Base-by-base conservation (phyloP, 2,888 invertebrate species). In the Heliconius charithonia region DNA sequence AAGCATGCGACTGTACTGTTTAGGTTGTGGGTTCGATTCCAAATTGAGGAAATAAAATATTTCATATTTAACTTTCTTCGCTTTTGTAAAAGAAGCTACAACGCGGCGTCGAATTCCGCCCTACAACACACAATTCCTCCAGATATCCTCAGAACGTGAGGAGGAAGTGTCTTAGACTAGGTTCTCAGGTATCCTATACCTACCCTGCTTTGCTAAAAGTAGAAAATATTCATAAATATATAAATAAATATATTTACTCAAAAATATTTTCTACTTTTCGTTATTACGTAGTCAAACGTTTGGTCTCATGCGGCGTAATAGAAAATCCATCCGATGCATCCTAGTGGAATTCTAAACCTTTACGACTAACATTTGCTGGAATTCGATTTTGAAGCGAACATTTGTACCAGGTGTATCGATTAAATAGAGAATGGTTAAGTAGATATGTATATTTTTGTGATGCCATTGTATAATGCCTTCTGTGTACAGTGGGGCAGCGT, bases 331-430 rank as follows among this genome's bases (percentile, higher is more conserved):
- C 56, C 72, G n/a, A 72, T 56, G 71, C 71, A 72, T 72, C 56
- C 72, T 59, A 72, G 56, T 32, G 72, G 72, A 72, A 72, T 72
- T 72, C 59, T 72, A 72, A 72, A 72, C 72, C 32, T 72, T 72
- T 72, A 72, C 32, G 59, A 72, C 32, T 59, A 32, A 32, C 59
- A 59, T 72, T 72, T 59, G 59, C 72, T 32, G 3, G 16, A 37
- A 72, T 59, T 72, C 32, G 72, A 72, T 59, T 72, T 72, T 29
- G 59, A 56, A 56, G 29, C 51, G 71, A 72, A n/a, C 56, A 69
- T 69, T 59, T 59, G n/a, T 59, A 56, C 56, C 45, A 51, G 51
- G 29, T 29, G 19, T 51, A 51, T 45, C 16, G 51, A 71, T 71
- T 71, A 71, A 29, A 71, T 51, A 71, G 22, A 29, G 56, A 71